Percentiles rank a stretch among this genome's conserved stretches.
Conservation (phyloP, 2,888 invertebrate species). For the Hyposoter didymator region DNA sequence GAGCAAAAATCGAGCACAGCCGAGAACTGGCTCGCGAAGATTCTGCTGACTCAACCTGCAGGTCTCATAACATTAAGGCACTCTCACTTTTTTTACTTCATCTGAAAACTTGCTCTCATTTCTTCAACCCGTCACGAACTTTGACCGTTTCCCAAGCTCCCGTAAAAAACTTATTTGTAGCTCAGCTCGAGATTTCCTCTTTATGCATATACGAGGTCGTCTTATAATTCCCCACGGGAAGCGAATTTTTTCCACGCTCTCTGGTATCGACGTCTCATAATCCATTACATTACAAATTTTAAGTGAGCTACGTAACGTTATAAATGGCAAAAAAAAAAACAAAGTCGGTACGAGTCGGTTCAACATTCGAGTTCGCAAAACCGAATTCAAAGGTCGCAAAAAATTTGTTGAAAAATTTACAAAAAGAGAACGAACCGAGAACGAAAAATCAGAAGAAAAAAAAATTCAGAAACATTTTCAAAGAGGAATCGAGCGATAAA, state of each 20-base stretch:
- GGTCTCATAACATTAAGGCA: constrained; percentile 54
- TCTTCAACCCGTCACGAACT: constrained; percentile 68
- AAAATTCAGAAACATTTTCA: not conserved
- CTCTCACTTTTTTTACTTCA: constrained; percentile 45
- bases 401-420: not conserved
- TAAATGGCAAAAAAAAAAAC: not conserved
- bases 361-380: not conserved
- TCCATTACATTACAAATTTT: not conserved
- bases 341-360: not conserved
- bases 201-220: constrained; percentile 15
- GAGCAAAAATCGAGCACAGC: constrained; percentile 40
- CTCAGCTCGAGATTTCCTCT: constrained; percentile 24
- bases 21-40: constrained; percentile 63
- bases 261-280: constrained; percentile 3
- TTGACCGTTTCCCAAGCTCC: constrained; percentile 66
- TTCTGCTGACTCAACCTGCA: constrained; percentile 74
- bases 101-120: constrained; percentile 55
- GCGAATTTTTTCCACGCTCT: not conserved
- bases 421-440: not conserved
- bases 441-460: not conserved
- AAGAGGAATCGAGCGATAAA: not conserved
- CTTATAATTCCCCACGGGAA: not conserved
- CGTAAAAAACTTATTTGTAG: constrained; percentile 73
- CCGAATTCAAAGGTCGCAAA: not conserved
- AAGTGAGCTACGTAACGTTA: not conserved